Percentiles rank a stretch among this genome's conserved stretches.
These are phyloP conservation scores for Drosophila nannoptera DNA, from an alignment of 1,140 invertebrate species.

Conservation along the genomic window DNA sequence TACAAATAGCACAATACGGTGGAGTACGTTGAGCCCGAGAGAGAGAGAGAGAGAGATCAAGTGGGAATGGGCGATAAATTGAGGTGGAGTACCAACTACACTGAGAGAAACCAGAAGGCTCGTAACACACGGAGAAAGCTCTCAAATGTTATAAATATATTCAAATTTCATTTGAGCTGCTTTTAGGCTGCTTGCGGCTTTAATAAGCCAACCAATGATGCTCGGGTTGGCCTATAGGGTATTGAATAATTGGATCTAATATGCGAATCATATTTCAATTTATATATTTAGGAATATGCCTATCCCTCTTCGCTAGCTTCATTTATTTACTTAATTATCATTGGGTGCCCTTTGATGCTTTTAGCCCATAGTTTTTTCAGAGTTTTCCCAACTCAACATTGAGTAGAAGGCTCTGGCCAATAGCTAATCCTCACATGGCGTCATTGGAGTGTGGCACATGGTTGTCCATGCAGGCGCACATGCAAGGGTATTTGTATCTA, in stretches of 20 bases:
- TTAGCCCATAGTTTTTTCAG: background rate
- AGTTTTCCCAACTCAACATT: background rate
- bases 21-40: slow-evolving; percentile 4
- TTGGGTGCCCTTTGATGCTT: too few species aligned
- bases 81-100: background rate
- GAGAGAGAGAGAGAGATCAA: slow-evolving; percentile 8
- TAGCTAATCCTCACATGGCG: background rate
- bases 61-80: background rate
- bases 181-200: background rate
- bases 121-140: background rate
- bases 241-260: too few species aligned
- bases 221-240: background rate
- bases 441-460: slow-evolving; percentile 57
- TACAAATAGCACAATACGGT: slow-evolving; percentile 57
- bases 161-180: too few species aligned
- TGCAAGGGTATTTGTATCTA: slow-evolving; percentile 16
- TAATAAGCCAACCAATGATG: background rate
- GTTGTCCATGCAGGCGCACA: background rate
- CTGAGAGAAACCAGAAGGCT: background rate
- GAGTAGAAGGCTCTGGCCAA: background rate
- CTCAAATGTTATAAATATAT: too few species aligned
- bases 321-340: too few species aligned
- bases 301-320: too few species aligned
- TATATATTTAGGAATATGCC: too few species aligned
- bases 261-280: too few species aligned